Conservation (phyloP, 1,140 invertebrate species). For the Pogonomyrmex barbatus region DNA sequence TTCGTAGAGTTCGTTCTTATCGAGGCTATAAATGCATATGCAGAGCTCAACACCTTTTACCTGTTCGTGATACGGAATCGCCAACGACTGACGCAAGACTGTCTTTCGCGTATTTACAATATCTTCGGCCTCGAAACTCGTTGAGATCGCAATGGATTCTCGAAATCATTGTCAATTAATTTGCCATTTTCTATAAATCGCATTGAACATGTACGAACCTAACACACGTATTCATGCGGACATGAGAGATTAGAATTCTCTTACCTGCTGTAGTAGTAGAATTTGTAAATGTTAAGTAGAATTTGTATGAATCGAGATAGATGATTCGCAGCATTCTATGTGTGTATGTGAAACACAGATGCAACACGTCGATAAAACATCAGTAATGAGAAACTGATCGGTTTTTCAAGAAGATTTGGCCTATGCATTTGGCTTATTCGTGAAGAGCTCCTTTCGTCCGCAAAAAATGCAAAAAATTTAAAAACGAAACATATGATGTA, state of each 20-base stretch:
- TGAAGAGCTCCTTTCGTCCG: not conserved
- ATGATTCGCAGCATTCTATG: not conserved
- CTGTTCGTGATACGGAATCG: not conserved
- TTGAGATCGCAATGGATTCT: not conserved
- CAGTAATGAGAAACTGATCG: not conserved
- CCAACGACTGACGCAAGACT: not conserved
- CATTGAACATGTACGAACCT: conserved; percentile 17
- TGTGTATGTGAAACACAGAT: not conserved
- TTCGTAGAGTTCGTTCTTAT: not conserved
- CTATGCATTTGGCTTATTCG: conserved; percentile 2
- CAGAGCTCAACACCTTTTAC: not conserved
- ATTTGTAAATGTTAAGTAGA: conserved; percentile 41
- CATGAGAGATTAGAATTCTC: conserved; percentile 1
- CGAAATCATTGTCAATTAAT: conserved; percentile 23
- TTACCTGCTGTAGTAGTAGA: conserved; percentile 24
- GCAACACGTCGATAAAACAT: conserved; percentile 17
- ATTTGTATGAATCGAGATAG: conserved; percentile 19
- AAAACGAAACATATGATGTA: conserved; percentile 7
- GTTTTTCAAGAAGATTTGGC: conserved; percentile 1
- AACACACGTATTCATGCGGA: conserved; percentile 8
- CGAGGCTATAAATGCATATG: not conserved
- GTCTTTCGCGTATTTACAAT: not conserved
- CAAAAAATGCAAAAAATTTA: not conserved
- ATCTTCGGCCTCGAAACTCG: not conserved
- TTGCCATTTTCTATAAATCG: conserved; percentile 34